Evolutionary conservation across 2,113 vertebrate genomes (phyloP).

Genomic region (Anser brachyrhynchus): DNA sequence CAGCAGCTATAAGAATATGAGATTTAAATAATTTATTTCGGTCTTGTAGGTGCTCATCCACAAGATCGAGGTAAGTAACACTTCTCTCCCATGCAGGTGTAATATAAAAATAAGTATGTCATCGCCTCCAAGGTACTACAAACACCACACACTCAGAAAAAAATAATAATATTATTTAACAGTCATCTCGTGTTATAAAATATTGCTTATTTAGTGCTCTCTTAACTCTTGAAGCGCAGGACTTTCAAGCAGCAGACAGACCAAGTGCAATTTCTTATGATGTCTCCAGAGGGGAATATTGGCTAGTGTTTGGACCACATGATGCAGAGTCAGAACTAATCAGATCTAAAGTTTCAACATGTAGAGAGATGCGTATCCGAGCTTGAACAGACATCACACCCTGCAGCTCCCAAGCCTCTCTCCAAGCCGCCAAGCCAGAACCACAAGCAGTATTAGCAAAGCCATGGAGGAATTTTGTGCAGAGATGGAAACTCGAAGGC

Average conservation of each 20-base stretch:
- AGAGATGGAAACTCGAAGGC: not conserved
- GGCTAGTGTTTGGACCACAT: not conserved
- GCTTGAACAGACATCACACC: too few species aligned
- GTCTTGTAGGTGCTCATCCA: not conserved
- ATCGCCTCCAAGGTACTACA: not conserved
- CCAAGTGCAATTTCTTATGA: not conserved
- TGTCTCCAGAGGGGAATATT: constrained; percentile 20
- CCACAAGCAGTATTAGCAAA: not conserved
- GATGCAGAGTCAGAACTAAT: not conserved
- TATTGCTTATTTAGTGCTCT: not conserved
- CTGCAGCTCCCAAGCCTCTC: not conserved
- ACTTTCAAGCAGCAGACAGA: not conserved
- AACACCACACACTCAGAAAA: not conserved
- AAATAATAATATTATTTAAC: not conserved
- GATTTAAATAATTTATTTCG: not conserved
- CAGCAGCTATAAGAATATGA: not conserved
- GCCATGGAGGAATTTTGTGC: not conserved
- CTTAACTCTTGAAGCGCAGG: not conserved
- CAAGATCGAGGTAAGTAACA: not conserved
- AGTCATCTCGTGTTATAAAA: not conserved
- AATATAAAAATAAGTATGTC: not conserved
- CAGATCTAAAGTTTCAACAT: rapidly evolving
- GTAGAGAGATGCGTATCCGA: too few species aligned
- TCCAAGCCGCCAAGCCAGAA: not conserved
- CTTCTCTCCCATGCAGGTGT: not conserved